Evolutionary conservation across 2,113 vertebrate genomes (phyloP).

Genomic region (Protomyctophum bolini): DNA sequence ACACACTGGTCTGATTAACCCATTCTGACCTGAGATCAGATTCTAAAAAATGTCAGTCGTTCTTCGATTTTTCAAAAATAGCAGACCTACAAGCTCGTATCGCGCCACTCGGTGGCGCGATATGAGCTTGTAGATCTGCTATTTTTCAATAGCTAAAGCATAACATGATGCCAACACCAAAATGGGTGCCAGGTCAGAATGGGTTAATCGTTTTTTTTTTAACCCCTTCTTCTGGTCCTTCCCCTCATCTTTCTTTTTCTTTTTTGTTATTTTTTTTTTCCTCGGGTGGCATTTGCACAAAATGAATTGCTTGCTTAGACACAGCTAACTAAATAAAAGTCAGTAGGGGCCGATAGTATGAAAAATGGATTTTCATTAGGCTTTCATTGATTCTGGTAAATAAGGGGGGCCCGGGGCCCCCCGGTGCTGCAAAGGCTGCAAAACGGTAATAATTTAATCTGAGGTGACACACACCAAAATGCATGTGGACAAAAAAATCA

Average conservation of each 20-base stretch:
- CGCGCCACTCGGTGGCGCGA: too few species aligned
- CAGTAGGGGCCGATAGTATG: slow-evolving; percentile 98
- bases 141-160: too few species aligned
- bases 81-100: too few species aligned
- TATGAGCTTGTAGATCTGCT: too few species aligned
- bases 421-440: slow-evolving; percentile 89
- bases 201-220: slow-evolving; percentile 75
- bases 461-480: slow-evolving; percentile 99
- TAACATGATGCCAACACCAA: too few species aligned
- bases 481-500: slow-evolving; percentile 99
- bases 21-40: too few species aligned
- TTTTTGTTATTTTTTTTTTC: slow-evolving; percentile 77
- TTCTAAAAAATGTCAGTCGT: too few species aligned
- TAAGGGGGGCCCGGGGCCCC: slow-evolving; percentile 94
- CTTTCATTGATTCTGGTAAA: slow-evolving; percentile 99
- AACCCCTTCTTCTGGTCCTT: slow-evolving; percentile 87
- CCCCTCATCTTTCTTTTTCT: slow-evolving; percentile 51
- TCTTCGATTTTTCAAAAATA: too few species aligned
- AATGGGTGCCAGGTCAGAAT: too few species aligned
- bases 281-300: slow-evolving; percentile 95
- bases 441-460: slow-evolving; percentile 99
- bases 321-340: slow-evolving; percentile 99
- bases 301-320: slow-evolving; percentile 99
- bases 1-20: too few species aligned
- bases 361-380: slow-evolving; percentile 99